Evolutionary conservation across 2,888 invertebrate genomes (phyloP).

Genomic region (Standfussiana lucernea): DNA sequence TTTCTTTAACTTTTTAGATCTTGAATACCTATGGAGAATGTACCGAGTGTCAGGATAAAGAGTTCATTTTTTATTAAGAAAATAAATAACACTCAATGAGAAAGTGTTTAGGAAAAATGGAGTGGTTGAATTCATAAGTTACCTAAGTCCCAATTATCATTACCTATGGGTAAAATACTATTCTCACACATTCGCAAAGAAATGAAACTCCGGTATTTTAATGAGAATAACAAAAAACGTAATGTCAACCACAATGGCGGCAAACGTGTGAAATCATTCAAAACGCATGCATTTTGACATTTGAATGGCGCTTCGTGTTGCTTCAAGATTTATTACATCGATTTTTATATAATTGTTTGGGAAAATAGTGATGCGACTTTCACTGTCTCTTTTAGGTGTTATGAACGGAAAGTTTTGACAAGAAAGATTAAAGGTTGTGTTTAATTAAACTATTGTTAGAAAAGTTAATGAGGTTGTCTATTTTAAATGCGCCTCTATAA

Average conservation of each 20-base stretch:
- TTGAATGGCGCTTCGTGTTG: slow-evolving; percentile 57
- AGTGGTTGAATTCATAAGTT: background rate
- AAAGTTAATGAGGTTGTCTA: slow-evolving; percentile 10
- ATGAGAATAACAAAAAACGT: slow-evolving; percentile 62
- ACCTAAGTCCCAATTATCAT: slow-evolving; percentile 8
- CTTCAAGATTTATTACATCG: slow-evolving; percentile 60
- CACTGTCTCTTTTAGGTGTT: slow-evolving; percentile 16
- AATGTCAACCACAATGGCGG: slow-evolving; percentile 58
- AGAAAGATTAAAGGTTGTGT: slow-evolving; percentile 20
- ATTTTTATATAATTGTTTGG: slow-evolving; percentile 59
- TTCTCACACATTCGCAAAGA: slow-evolving; percentile 49
- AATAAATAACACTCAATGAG: background rate
- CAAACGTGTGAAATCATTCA: slow-evolving; percentile 64
- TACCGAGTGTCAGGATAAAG: background rate
- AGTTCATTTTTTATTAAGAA: background rate
- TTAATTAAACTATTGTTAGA: background rate
- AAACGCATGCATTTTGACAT: slow-evolving; percentile 60
- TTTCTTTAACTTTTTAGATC: background rate
- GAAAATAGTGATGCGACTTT: slow-evolving; percentile 52
- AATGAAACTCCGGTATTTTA: slow-evolving; percentile 63
- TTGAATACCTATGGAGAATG: background rate
- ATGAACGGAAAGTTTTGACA: slow-evolving; percentile 26
- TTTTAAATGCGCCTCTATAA: background rate
- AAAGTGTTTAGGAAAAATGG: background rate
- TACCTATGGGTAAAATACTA: slow-evolving; percentile 54